These are phyloP conservation scores for Lepidurus packardi DNA, from an alignment of 1,140 invertebrate genomes.

Conservation along the genomic window DNA sequence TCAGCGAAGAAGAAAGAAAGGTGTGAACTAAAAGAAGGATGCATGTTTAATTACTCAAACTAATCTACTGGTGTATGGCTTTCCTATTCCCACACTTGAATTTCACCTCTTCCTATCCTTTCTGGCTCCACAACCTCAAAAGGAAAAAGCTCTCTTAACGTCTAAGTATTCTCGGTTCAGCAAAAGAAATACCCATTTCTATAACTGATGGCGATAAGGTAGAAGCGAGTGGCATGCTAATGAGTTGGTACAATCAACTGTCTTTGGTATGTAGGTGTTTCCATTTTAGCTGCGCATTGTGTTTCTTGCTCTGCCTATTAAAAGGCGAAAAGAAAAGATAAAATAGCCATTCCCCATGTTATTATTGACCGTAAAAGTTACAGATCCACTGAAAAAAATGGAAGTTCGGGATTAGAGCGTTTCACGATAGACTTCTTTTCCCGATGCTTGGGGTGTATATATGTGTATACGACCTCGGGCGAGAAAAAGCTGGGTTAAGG, in stretches of 20 bases:
- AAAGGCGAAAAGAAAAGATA: background rate
- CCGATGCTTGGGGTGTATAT: background rate
- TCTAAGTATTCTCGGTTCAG: background rate
- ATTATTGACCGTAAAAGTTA: background rate
- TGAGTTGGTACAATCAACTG: background rate
- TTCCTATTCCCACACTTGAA: background rate
- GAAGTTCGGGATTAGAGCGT: background rate
- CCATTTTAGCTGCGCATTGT: background rate
- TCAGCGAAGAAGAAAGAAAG: background rate
- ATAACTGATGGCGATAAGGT: background rate
- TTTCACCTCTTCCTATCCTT: background rate
- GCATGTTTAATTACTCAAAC: background rate
- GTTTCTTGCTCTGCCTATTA: background rate
- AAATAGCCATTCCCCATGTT: background rate
- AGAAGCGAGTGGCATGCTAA: background rate
- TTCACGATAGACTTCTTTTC: background rate
- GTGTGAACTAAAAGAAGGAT: background rate
- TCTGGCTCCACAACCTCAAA: background rate
- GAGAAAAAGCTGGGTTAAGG: background rate
- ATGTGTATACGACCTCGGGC: background rate
- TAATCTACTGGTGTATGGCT: slow-evolving; percentile 17
- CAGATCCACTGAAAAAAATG: background rate
- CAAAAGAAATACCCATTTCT: background rate
- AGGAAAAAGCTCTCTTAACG: background rate
- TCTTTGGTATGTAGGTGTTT: background rate